Evolutionary conservation across 2,113 vertebrate genomes (phyloP), one percentile per base, ranked within the genome.

Genomic region (Hylia prasina): DNA sequence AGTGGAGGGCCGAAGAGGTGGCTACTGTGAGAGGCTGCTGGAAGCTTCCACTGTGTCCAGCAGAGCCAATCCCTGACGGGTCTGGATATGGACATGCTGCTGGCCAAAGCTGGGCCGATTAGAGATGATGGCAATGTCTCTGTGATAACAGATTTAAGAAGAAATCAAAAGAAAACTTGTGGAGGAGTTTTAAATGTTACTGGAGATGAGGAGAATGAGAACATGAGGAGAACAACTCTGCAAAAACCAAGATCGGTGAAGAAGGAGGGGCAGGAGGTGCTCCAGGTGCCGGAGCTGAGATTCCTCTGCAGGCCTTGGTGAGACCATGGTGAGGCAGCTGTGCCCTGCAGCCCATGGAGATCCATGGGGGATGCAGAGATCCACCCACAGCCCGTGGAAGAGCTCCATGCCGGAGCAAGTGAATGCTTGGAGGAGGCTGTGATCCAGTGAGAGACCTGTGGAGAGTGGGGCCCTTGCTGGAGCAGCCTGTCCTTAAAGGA

Each of bases 221-320:
- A 47, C 8, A 13, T 28, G 23, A 45, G 33, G 7, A 22, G 18
- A 31, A 17, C 2, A 15, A 22, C 17, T 19, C 0, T 23, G 48
- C 22, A 10, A 0, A 47, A 18, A 23, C 11, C 15, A 28, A 33
- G 22, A 3, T 28, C 40, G 15, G 22, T 28, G 23, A 0, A 45
- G 39, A 47, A 73, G 28, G n/a, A 54, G 28, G 9, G 8, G 13
- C 2, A 54, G n/a, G 40, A 51, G 45, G 6, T 35, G 24, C 15
- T 51, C 8, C 25, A 30, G 24, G 25, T 0, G 0, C 24, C 0
- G 0, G 13, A n/a, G 40, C 4, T 1, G 4, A 37, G 57, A 6
- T 54, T 27, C 14, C 28, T 16, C 28, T 73, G 57, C n/a, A 23
- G 68, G 7, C 33, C 1, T 1, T 12, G 35, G 12, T 42, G 35